Base-by-base conservation (phyloP, 2,113 vertebrate genomes). In the Sylvia atricapilla region DNA sequence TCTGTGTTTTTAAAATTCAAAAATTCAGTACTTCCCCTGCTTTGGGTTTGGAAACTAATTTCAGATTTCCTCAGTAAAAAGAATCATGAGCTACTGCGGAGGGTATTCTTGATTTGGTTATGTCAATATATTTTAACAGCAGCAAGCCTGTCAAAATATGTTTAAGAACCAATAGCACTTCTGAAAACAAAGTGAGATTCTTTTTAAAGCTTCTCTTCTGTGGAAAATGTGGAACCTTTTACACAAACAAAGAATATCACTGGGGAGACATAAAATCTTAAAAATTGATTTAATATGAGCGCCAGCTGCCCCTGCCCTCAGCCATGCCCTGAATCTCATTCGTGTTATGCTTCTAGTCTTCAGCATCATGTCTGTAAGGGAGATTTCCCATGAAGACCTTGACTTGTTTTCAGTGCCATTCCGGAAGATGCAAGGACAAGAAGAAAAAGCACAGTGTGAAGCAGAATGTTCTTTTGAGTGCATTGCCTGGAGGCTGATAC, bases 1-100 rank as follows among this genome's bases (percentile, higher is more conserved):
- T 94, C 96, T 94, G 46, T 91, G 59, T 43, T 91, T 87, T 89
- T 87, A 77, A 96, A 95, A 96, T 93, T 90, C 75, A 94, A 83
- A 95, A 87, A 83, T 93, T 90, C 91, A 85, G 31, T 88, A 80
- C 79, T 97, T 95, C 67, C 74, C 43, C 35, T 91, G 56, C 67
- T 87, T 90, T 94, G 67, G 70, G 46, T 95, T 97, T 96, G 66
- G 67, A 94, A 95, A 90, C 46, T 85, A 59, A 76, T 88, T 95
- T 95, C 85, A 95, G 82, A 70, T 81, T 95, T 95, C 89, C 75
- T 88, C 44, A 83, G 85, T 85, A 69, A 95, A 94, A 93, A 86
- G 79, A 93, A 50, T 68, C 47, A 62, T 56, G 78, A 91, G 72
- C 74, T 91, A 73, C 78, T 72, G 68, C 43, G 93, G 35, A 73